Evolutionary conservation across 2,888 invertebrate species (phyloP).

Genomic region (Trichopoda pennipes): DNA sequence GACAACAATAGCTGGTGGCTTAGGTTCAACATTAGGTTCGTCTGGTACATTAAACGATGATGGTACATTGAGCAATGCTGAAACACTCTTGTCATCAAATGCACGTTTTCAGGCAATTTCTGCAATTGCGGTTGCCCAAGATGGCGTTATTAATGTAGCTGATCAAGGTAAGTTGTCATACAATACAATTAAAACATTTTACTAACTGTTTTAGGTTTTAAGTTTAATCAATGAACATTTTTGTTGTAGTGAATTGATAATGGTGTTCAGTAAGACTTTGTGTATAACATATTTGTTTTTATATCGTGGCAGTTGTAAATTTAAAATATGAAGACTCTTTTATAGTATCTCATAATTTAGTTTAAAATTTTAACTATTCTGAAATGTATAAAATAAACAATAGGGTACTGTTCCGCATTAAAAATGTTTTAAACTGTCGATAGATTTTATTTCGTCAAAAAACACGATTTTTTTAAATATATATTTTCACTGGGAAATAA

Average conservation of each 20-base stretch:
- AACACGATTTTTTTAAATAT: too few species aligned
- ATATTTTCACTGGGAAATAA: too few species aligned
- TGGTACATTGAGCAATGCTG: slow-evolving; percentile 86
- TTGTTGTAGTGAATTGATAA: slow-evolving; percentile 17
- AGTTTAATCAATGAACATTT: neutral
- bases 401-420: too few species aligned
- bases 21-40: slow-evolving; percentile 71
- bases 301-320: neutral
- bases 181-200: slow-evolving; percentile 19
- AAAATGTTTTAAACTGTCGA: too few species aligned
- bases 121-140: slow-evolving; percentile 95
- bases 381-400: too few species aligned
- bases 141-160: slow-evolving; percentile 96
- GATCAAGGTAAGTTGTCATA: slow-evolving; percentile 88
- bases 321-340: too few species aligned
- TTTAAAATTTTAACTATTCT: too few species aligned
- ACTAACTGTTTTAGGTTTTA: slow-evolving; percentile 20
- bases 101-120: slow-evolving; percentile 94
- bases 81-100: slow-evolving; percentile 93
- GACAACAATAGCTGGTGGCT: slow-evolving; percentile 73
- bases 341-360: too few species aligned
- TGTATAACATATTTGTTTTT: neutral
- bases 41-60: slow-evolving; percentile 78
- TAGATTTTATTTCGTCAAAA: too few species aligned
- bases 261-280: neutral